Percentiles rank a stretch among this genome's conserved stretches.
phyloP scores from a whole-genome alignment of 2,113 vertebrate genomes.

The Xiphophorus hellerii region DNA sequence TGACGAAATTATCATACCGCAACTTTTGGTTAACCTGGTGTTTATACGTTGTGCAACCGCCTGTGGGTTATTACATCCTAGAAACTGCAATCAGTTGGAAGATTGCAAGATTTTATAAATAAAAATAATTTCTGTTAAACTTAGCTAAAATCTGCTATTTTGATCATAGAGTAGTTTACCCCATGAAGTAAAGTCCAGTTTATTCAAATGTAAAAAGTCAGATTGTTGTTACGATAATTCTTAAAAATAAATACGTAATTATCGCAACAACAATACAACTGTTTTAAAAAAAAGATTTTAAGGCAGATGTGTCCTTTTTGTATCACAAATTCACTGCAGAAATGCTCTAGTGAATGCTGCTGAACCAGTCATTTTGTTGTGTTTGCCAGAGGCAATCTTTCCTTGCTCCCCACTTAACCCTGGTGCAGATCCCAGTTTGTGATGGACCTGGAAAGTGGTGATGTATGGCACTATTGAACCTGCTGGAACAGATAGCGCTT shows the following conservation, averaged over 20 bases:
- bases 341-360: background rate
- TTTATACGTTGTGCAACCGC: too few species aligned
- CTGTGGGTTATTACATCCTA: background rate
- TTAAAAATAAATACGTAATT: too few species aligned
- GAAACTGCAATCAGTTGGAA: background rate
- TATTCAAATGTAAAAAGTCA: too few species aligned
- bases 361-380: slow-evolving; percentile 4
- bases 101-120: too few species aligned
- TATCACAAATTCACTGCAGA: too few species aligned
- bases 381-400: slow-evolving; percentile 12
- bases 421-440: slow-evolving; percentile 10
- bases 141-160: background rate
- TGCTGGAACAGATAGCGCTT: slow-evolving; percentile 54
- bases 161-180: background rate
- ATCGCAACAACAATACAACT: too few species aligned
- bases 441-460: slow-evolving; percentile 27
- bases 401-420: slow-evolving; percentile 19
- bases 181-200: background rate
- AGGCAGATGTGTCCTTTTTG: too few species aligned
- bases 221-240: too few species aligned
- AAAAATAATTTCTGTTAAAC: background rate
- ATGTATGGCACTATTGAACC: slow-evolving; percentile 35
- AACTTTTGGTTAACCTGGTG: too few species aligned
- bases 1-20: too few species aligned
- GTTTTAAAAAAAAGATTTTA: too few species aligned